A percentile compares a stretch with the other conserved stretches of the same genome.
Evolutionary conservation across 1,140 invertebrate genomes (phyloP).

Genomic region (Meloidogyne hapla): DNA sequence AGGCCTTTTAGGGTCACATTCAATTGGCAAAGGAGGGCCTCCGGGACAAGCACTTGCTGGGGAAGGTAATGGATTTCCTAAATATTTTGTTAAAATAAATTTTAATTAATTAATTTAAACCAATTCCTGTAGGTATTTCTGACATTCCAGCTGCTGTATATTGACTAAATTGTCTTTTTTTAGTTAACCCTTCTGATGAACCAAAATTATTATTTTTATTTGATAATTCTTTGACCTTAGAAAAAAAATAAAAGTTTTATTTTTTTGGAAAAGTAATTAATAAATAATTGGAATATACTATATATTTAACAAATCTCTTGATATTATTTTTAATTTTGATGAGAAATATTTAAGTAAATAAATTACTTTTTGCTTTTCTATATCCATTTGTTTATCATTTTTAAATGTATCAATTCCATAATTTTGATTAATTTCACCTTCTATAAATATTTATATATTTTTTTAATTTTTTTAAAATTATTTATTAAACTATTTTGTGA

Average conservation of each 20-base stretch:
- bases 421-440: too few species aligned
- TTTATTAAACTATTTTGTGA: background rate
- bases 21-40: conserved; percentile 61
- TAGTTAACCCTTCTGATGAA: background rate
- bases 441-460: background rate
- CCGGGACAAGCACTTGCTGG: conserved; percentile 51
- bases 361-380: background rate
- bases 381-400: background rate
- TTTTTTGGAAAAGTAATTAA: too few species aligned
- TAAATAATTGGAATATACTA: too few species aligned
- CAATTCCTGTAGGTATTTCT: conserved; percentile 6
- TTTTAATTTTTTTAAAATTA: background rate
- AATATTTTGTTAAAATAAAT: too few species aligned
- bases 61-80: conserved; percentile 27
- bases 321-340: too few species aligned
- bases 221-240: background rate
- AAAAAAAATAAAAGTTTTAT: too few species aligned
- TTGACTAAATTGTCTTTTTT: conserved; percentile 22
- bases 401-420: background rate
- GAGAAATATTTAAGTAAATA: too few species aligned
- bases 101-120: too few species aligned
- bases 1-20: conserved; percentile 63
- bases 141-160: background rate
- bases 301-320: too few species aligned
- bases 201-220: background rate